Evolutionary conservation across 2,797 vertebrate species (phyloP).

Genomic region (Poliocrania exsul): DNA sequence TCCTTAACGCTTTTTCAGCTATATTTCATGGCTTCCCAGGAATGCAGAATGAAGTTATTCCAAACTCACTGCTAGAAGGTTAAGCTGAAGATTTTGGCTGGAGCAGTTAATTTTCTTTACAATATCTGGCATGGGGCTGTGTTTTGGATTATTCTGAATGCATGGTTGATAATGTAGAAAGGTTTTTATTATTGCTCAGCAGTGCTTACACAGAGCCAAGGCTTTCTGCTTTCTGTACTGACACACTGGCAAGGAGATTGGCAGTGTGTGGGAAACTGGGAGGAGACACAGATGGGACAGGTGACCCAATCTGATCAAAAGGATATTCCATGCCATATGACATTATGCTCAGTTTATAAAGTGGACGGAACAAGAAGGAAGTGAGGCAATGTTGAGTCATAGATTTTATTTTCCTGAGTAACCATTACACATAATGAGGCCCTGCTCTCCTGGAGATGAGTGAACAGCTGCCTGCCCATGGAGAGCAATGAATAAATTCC

Average conservation of each 20-base stretch:
- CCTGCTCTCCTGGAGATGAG: not conserved
- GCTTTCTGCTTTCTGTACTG: not conserved
- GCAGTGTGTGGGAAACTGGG: fast-evolving
- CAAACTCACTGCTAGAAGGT: not conserved
- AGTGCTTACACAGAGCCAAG: not conserved
- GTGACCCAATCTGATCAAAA: not conserved
- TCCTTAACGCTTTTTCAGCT: not conserved
- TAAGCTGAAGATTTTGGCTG: not conserved
- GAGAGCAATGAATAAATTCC: not conserved
- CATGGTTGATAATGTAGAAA: not conserved
- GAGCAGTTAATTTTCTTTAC: not conserved
- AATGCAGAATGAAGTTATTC: not conserved
- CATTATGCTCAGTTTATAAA: not conserved
- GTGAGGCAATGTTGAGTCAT: not conserved
- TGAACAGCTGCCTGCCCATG: not conserved
- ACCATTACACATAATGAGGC: fast-evolving
- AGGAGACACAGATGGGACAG: not conserved
- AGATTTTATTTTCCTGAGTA: not conserved
- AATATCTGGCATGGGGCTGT: not conserved
- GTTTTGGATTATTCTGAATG: not conserved
- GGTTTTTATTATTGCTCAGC: not conserved
- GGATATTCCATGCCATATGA: not conserved
- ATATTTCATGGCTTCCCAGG: not conserved
- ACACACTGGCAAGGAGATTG: fast-evolving
- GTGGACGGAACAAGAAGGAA: not conserved